These are phyloP conservation scores for Pseudomyrmex flavicornis DNA, from an alignment of 1,140 invertebrate genomes.

Conservation along the genomic window DNA sequence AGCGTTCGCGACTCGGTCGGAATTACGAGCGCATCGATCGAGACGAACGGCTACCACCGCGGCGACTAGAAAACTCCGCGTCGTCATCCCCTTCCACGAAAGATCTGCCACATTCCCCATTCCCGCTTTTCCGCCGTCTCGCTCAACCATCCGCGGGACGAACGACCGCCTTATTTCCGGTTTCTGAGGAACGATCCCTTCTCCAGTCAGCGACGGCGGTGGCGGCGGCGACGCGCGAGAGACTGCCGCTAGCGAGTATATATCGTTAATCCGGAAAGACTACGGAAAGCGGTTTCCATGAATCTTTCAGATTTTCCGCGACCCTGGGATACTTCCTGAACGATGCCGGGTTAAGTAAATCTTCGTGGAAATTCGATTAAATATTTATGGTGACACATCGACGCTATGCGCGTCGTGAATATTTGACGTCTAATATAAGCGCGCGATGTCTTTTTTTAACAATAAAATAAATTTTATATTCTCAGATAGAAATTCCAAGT, in stretches of 20 bases:
- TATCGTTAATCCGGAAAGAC: constrained; percentile 67
- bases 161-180: constrained; percentile 70
- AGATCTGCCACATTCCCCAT: constrained; percentile 12
- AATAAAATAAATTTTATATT: too few species aligned
- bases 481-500: too few species aligned
- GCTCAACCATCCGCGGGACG: constrained; percentile 48
- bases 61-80: constrained; percentile 66
- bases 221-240: constrained; percentile 3
- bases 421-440: constrained; percentile 7
- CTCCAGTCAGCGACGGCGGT: not conserved
- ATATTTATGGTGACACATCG: constrained; percentile 20
- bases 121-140: constrained; percentile 46
- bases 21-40: constrained; percentile 70
- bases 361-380: constrained; percentile 61
- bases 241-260: constrained; percentile 18
- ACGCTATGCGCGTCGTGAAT: constrained; percentile 25
- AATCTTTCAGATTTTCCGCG: constrained; percentile 56
- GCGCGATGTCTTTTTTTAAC: too few species aligned
- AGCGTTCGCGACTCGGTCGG: constrained; percentile 57
- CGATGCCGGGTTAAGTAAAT: constrained; percentile 16
- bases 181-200: constrained; percentile 63
- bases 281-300: constrained; percentile 47
- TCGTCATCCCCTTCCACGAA: not conserved
- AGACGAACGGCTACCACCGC: constrained; percentile 54
- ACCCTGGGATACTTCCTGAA: constrained; percentile 12